Base-by-base conservation (phyloP, 2,888 invertebrate species). In the Galeopsomyia nigrocyanea region DNA sequence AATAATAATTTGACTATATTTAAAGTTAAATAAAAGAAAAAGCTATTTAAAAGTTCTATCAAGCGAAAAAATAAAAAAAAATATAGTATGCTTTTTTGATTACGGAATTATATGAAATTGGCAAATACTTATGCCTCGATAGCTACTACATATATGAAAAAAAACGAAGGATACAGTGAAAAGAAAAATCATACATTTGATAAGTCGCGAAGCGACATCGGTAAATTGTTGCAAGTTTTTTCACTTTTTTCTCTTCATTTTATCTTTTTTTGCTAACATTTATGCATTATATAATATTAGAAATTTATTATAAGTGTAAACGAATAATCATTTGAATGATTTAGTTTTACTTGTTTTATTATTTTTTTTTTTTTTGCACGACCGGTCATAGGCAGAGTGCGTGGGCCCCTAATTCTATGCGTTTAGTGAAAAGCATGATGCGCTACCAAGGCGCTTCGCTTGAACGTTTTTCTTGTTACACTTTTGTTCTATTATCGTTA, bases 341-440 rank as follows among this genome's bases (percentile, higher is more conserved):
- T 77, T 71, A 58, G 51, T 77, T 75, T 70, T 64, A 65, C 68
- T 39, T 39, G 39, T 65, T 77, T 77, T 75, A 68, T 68, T 53
- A 60, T 60, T 79, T 65, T 77, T 77, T 75, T 67, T 68, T 53
- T 64, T 60, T 79, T 71, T 75, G 39, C 39, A 76, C 64, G 31
- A 64, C 51, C 64, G 58, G 55, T 81, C 77, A 79, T 80, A 79
- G 77, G 80, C 78, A 81, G 78, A 78, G 79, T 72, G 75, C 77
- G 82, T 83, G 84, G 84, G 84, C 82, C 84, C 84, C 83, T 78
- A 74, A 79, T 78, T 76, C 78, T 81, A 80, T 78, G 80, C 78
- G 78, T 80, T 77, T 77, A 83, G 82, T 80, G 79, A 80, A 81
- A 83, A 81, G 73, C 79, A 82, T 51, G 77, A 77, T 75, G 77